Base-by-base conservation (phyloP, 2,113 vertebrate genomes). In the Hoplias malabaricus region DNA sequence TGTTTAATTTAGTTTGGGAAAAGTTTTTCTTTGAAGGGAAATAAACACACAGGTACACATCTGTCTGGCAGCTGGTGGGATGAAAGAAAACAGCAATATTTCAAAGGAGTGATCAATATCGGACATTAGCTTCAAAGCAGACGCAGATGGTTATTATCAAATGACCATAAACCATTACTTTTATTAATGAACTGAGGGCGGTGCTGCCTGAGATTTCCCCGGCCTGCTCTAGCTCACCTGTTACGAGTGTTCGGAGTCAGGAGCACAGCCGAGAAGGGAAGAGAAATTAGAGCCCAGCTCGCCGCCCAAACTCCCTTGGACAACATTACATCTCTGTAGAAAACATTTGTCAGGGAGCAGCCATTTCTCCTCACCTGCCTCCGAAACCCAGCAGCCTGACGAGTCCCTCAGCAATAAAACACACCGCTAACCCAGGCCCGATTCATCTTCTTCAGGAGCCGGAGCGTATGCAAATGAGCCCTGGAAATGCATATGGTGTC, bases 241-340 rank as follows among this genome's bases (percentile, higher is more conserved):
- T 66, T 69, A 61, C 33, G 46, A 75, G 48, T 67, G 57, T 71
- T 75, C 57, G 62, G 48, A 19, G 76, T 56, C 70, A 57, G 38
- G 69, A 70, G 57, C 21, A 43, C 38, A 75, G 53, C 33, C 27
- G 67, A 65, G 75, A 59, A 31, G 33, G 40, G 69, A 62, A 73
- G 81, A 83, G 40, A 73, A 83, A 80, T 77, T 78, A 73, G 27
- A 63, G 33, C 36, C 46, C 14, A 38, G 73, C 48, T 56, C 4
- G 63, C 76, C 36, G 80, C 50, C 10, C 10, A 23, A 63, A 59
- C 78, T 85, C 84, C 84, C 84, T 81, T 76, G 78, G 81, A 85
- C 75, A 73, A 71, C 81, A 82, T 83, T 80, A 78, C 69, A 71
- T 78, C 66, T 73, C 68, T 29, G 77, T 69, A 73, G 40, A 69